Percentiles rank a stretch among this genome's conserved stretches.
These are phyloP conservation scores for Delphinapterus leucas DNA, from an alignment of 2,113 vertebrate genomes.

Conservation along the genomic window DNA sequence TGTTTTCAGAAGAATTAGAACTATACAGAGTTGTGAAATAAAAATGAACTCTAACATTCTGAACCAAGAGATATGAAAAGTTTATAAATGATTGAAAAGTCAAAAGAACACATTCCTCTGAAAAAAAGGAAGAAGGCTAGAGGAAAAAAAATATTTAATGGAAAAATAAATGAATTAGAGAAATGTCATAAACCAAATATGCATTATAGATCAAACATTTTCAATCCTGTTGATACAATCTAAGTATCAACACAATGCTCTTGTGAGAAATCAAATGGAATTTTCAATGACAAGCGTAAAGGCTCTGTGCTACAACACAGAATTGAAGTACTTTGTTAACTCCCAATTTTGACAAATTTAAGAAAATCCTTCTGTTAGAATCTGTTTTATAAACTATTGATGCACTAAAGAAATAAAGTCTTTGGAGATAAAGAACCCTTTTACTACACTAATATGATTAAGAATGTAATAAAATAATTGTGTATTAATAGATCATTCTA, in stretches of 20 bases:
- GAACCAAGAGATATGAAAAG: not conserved
- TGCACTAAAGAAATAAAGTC: not conserved
- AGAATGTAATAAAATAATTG: not conserved
- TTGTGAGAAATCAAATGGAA: constrained; percentile 42
- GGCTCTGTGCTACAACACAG: not conserved
- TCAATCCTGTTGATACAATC: not conserved
- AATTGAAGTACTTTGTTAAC: not conserved
- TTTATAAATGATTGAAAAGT: constrained; percentile 10
- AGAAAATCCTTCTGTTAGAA: not conserved
- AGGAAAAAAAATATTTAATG: not conserved
- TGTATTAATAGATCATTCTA: not conserved
- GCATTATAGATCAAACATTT: constrained; percentile 9
- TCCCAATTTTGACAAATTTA: not conserved
- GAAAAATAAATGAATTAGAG: constrained; percentile 42
- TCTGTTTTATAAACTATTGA: not conserved
- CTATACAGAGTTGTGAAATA: not conserved
- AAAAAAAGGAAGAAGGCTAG: not conserved
- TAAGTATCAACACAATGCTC: constrained; percentile 24
- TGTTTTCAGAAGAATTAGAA: not conserved
- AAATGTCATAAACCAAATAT: constrained; percentile 17
- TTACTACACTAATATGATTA: not conserved
- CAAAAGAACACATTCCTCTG: not conserved
- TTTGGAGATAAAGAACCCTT: not conserved
- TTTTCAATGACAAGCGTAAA: not conserved
- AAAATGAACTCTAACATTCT: constrained; percentile 9